These are phyloP conservation scores for Pelmatolapia mariae DNA, from an alignment of 2,113 vertebrate species.

Conservation along the genomic window DNA sequence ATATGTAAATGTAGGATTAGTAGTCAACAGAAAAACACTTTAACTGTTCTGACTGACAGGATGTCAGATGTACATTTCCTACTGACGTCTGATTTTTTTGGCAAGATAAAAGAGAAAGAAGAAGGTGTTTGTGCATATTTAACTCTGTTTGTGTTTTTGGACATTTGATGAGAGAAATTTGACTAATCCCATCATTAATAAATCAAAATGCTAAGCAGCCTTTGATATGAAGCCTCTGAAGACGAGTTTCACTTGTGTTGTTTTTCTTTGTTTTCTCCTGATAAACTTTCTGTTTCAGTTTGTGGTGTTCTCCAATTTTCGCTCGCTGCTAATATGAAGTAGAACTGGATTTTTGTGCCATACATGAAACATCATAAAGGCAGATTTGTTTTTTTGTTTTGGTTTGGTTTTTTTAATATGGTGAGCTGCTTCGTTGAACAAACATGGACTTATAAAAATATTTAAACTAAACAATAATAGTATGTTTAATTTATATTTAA, in stretches of 20 bases:
- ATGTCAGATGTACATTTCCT: not conserved
- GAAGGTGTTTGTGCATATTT: constrained; percentile 16
- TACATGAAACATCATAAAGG: not conserved
- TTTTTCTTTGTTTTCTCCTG: not conserved
- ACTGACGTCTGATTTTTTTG: not conserved
- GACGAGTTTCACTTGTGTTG: not conserved
- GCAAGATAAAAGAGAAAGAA: constrained; percentile 33
- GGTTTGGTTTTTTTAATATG: not conserved
- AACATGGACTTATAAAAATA: not conserved
- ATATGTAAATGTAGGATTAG: not conserved
- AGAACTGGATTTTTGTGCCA: not conserved
- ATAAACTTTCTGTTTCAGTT: not conserved
- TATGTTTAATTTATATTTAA: not conserved
- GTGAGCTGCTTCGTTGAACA: not conserved
- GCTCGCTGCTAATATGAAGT: not conserved
- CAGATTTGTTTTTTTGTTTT: fast-evolving
- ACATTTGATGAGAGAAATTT: not conserved
- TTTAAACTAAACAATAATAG: not conserved
- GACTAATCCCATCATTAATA: constrained; percentile 20
- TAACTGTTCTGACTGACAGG: constrained; percentile 1
- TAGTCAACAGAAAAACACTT: not conserved
- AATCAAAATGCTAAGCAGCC: constrained; percentile 5
- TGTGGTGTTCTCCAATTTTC: not conserved
- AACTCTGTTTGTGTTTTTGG: constrained; percentile 19
- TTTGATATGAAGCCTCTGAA: constrained; percentile 18